Evolutionary conservation across 2,797 vertebrate genomes (phyloP), one percentile per base, ranked within the genome.

Genomic region (Pelodytes ibericus): DNA sequence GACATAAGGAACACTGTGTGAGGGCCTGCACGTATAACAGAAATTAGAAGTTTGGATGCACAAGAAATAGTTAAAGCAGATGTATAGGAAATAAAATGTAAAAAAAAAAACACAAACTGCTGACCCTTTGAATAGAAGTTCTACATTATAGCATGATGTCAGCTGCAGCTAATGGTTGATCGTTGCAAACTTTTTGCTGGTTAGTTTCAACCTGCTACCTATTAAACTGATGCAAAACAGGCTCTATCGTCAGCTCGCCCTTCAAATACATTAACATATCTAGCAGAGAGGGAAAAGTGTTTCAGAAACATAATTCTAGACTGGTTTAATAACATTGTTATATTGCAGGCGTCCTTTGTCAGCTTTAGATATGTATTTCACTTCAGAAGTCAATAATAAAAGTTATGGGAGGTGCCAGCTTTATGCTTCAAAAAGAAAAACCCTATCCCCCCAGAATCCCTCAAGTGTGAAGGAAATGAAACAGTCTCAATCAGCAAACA

Each of bases 271-370:
- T 31, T 60, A 31, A 60, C 27, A 30, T 60, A 60, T 60, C 58
- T 18, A 60, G 58, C 16, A 30, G 2, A 27, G 58, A 60, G 58
- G 58, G 27, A 27, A 60, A 27, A 30, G 15, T 60, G 27, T 31
- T 9, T 31, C 25, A 58, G 25, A 27, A 60, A n/a, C 16, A 60
- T 31, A 18, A 5, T 30, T n/a, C 31, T 15, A n/a, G 58, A 60
- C 3, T 30, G 31, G 1, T 51, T 71, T 63, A 24, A 83, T 63
- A 63, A 64, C 77, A 80, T 79, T 63, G 61, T 25, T 26, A 8
- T 61, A 31, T 61, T 16, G 63, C 49, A 79, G 4, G 67, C 24
- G 3, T 26, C 9, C 26, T 18, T 81, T 74, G 51, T 78, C 69
- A 75, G 30, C 76, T 81, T 71, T 18, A 24, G 72, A 56, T 76